phyloP scores from a whole-genome alignment of 2,797 vertebrate species.

The Cynopterus sphinx region DNA sequence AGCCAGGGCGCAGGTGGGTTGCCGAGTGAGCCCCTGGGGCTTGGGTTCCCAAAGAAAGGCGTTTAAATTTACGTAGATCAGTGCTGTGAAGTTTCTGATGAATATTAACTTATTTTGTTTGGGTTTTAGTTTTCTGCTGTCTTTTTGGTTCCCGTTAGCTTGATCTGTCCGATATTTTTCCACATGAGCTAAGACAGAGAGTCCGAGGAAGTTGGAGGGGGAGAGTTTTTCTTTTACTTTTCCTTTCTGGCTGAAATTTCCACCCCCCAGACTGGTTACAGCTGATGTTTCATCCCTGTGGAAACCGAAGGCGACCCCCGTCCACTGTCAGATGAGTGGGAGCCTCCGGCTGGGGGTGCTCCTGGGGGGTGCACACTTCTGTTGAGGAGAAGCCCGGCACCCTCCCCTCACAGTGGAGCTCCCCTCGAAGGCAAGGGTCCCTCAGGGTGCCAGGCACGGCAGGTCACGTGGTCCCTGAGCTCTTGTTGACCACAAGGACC shows the following conservation, averaged over 20 bases:
- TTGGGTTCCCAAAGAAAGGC: slow-evolving; percentile 78
- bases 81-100: slow-evolving; percentile 77
- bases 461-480: background rate
- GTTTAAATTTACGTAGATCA: slow-evolving; percentile 76
- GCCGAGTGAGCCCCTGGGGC: background rate
- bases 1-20: accelerated
- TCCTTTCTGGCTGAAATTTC: slow-evolving; percentile 34
- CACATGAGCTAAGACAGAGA: background rate
- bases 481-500: background rate
- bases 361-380: too few relatives aligned
- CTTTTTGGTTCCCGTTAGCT: slow-evolving; percentile 56
- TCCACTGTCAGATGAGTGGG: accelerated
- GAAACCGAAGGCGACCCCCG: background rate
- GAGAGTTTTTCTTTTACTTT: background rate
- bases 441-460: background rate
- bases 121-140: slow-evolving; percentile 71
- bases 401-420: background rate
- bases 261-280: background rate
- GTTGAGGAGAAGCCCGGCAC: accelerated
- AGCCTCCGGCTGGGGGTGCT: background rate
- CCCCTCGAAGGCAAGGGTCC: background rate
- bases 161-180: background rate
- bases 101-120: slow-evolving; percentile 73
- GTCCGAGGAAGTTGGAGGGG: background rate
- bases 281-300: background rate